phyloP scores from a whole-genome alignment of 2,797 vertebrate genomes.

The Leptatherina wallacei region DNA sequence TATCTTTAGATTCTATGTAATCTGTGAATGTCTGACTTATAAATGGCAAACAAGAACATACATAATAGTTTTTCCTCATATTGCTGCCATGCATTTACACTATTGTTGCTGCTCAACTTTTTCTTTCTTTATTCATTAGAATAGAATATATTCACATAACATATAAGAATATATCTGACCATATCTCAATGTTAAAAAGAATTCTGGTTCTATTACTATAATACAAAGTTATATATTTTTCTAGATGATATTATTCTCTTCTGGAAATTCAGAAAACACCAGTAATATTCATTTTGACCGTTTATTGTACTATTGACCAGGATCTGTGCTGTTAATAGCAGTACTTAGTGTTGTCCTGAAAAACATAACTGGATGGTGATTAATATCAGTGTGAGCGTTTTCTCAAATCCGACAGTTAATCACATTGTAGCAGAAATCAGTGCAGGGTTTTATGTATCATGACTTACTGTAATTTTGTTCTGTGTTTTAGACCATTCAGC shows the following conservation, averaged over 20 bases:
- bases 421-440: conserved; percentile 5
- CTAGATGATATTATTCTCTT: conserved; percentile 43
- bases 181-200: conserved; percentile 32
- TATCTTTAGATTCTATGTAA: neutral
- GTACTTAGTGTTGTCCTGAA: conserved; percentile 14
- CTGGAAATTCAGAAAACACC: conserved; percentile 42
- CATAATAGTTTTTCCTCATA: conserved; percentile 37
- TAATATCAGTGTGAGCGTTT: conserved; percentile 17
- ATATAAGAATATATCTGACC: conserved; percentile 17
- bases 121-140: neutral
- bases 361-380: conserved; percentile 16
- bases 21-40: conserved; percentile 5
- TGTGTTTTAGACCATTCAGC: conserved; percentile 40
- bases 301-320: conserved; percentile 36
- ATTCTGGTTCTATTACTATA: conserved; percentile 17
- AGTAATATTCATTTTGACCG: conserved; percentile 40
- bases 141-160: too few species aligned
- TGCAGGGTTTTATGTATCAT: conserved; percentile 28
- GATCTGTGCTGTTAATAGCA: conserved; percentile 9
- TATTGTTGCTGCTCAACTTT: conserved; percentile 36
- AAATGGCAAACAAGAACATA: conserved; percentile 21
- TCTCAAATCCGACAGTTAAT: conserved; percentile 8
- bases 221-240: conserved; percentile 44
- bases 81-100: conserved; percentile 24
- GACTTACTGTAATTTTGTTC: conserved; percentile 20